Evolutionary conservation across 2,797 vertebrate genomes (phyloP), one percentile per base, ranked within the genome.

Genomic region (Acipenser oxyrinchus): DNA sequence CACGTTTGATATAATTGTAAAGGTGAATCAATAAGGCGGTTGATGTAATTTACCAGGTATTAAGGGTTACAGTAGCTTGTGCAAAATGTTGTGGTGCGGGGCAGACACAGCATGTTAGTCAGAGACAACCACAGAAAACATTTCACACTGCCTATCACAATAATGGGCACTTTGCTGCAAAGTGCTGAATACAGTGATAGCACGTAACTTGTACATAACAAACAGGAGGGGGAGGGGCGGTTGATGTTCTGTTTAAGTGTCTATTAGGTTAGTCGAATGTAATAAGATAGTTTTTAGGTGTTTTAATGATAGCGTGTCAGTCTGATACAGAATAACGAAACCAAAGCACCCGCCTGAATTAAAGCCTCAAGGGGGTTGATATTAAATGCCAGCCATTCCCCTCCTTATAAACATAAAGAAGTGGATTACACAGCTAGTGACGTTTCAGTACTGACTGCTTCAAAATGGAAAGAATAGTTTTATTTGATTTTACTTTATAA

Each of bases 171-270:
- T 52, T 68, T 50, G 53, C 11, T 11, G 49, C 49, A 49, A 61
- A 70, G 52, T 58, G 57, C 62, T 49, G 63, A 50, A 52, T 68
- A 71, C 55, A 15, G 49, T 52, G 62, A 62, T 48, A 50, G 51
- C 62, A 48, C 12, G 12, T 11, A 7, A n/a, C 5, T 18, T 12
- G 23, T 48, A 18, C 48, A 13, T 13, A 65, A 65, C 51, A 65
- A 13, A 18, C 65, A 60, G 12, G 59, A 8, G 7, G 12, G 3
- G 7, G 15, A 58, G 55, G 7, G 12, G 55, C 15, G 12, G 12
- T n/a, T n/a, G 10, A 58, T 58, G 3, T 15, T 12, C 8, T 23
- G 37, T 13, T 37, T 37, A 55, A 48, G 37, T 48, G 52, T 6
- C 5, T 37, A 37, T 5, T 37, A 37, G 37, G 37, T 4, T 37